Evolutionary conservation across 2,888 invertebrate genomes (phyloP), one percentile per base, ranked within the genome.

Genomic region (Hermaeophaga mercurialis): DNA sequence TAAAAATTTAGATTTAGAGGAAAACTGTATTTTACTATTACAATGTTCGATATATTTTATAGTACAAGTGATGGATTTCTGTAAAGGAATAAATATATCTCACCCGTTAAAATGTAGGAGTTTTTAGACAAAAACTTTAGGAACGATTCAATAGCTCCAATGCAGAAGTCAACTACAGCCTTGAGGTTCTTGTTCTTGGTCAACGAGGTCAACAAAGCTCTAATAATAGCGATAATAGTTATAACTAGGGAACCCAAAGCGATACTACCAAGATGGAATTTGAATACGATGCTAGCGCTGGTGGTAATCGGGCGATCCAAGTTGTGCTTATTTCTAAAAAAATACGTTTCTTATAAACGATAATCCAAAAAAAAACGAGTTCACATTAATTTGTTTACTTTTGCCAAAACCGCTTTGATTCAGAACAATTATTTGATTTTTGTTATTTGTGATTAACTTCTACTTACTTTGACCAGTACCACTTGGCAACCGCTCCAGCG

Each of bases 381-480:
- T 4, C 19, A 19, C 9, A 52, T 48, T 12, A 12, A 47, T 34
- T 11, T n/a, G n/a, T n/a, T n/a, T n/a, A n/a, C n/a, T n/a, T n/a
- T n/a, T n/a, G n/a, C n/a, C n/a, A n/a, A n/a, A n/a, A n/a, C n/a
- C n/a, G n/a, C n/a, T n/a, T n/a, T n/a, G n/a, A n/a, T n/a, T n/a
- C n/a, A n/a, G n/a, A n/a, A n/a, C n/a, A n/a, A n/a, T n/a, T n/a
- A n/a, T n/a, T n/a, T n/a, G n/a, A n/a, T n/a, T n/a, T n/a, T n/a
- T n/a, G n/a, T n/a, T n/a, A n/a, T n/a, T n/a, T n/a, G n/a, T n/a
- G n/a, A n/a, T n/a, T 28, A 28, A 28, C 2, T 28, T 31, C 12
- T 2, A 58, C 63, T 65, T 69, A 85, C 85, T 81, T 81, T 7
- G 81, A 77, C 69, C 86, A 87, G 68, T 84, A 87, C 86, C 86